Evolutionary conservation across 2,888 invertebrate species (phyloP).

Genomic region (Tachina grossa): DNA sequence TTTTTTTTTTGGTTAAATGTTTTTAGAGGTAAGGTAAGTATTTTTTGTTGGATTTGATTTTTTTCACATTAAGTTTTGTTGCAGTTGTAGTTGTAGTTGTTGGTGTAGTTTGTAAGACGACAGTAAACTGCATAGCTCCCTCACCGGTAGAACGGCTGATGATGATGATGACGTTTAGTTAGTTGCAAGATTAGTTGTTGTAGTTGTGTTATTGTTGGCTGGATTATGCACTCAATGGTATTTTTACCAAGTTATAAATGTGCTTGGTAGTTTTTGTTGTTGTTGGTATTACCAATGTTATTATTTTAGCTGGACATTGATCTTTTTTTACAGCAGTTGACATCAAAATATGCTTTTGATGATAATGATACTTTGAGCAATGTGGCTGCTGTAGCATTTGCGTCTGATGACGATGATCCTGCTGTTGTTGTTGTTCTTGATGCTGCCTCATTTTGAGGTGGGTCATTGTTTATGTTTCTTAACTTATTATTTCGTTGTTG

Average conservation of each 20-base stretch:
- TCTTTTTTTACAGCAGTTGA: constrained; percentile 65
- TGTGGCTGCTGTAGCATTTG: constrained; percentile 31
- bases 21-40: background rate
- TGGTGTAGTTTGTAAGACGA: constrained; percentile 12
- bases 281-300: constrained; percentile 33
- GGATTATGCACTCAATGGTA: constrained; percentile 47
- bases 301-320: constrained; percentile 51
- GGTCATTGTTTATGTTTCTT: constrained; percentile 60
- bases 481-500: constrained; percentile 1
- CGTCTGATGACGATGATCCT: constrained; percentile 23
- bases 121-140: constrained; percentile 49
- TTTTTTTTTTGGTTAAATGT: background rate
- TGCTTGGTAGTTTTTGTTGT: constrained; percentile 28
- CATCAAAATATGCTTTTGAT: constrained; percentile 67
- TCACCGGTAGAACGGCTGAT: constrained; percentile 44
- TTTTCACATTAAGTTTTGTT: constrained; percentile 10
- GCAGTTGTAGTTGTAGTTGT: constrained; percentile 23
- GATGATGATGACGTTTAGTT: constrained; percentile 14
- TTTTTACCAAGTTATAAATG: constrained; percentile 52
- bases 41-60: background rate
- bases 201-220: constrained; percentile 12
- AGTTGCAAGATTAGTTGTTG: constrained; percentile 36
- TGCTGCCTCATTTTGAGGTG: constrained; percentile 67
- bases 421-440: constrained; percentile 26
- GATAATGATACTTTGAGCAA: constrained; percentile 63